Conservation (phyloP, 2,113 vertebrate species). For the Sinocyclocheilus rhinocerous region DNA sequence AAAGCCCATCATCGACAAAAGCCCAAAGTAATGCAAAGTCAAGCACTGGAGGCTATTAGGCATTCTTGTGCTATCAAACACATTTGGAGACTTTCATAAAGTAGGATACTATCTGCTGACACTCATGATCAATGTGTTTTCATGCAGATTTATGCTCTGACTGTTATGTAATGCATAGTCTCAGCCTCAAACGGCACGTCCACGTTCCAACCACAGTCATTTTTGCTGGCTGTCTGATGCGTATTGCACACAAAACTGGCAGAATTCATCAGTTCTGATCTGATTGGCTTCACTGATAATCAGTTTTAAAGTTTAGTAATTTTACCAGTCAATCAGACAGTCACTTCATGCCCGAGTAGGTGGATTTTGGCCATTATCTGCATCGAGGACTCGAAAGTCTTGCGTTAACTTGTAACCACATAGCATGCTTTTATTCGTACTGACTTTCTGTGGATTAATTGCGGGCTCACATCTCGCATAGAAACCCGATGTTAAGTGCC, state of each 20-base stretch:
- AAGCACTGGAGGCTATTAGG: conserved; percentile 40
- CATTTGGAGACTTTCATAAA: conserved; percentile 18
- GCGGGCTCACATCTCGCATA: not conserved
- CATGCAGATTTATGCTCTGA: not conserved
- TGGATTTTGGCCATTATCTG: conserved; percentile 1
- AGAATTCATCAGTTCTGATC: not conserved
- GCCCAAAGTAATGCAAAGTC: conserved; percentile 42
- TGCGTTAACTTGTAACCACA: not conserved
- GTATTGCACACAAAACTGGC: not conserved
- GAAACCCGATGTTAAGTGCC: conserved; percentile 22
- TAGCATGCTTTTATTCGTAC: not conserved
- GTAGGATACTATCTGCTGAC: not conserved
- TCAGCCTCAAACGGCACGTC: not conserved
- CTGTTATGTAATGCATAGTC: not conserved
- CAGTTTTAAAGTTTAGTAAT: not conserved
- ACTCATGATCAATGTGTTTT: not conserved
- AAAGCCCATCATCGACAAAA: conserved; percentile 43
- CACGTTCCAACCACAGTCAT: not conserved
- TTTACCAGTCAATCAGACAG: not conserved
- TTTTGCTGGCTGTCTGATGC: not conserved
- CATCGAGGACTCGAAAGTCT: too few relatives aligned
- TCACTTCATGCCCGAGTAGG: not conserved
- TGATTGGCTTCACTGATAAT: not conserved
- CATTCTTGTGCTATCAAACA: conserved; percentile 21
- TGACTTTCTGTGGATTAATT: conserved; percentile 26